Conservation (phyloP, 2,113 vertebrate genomes). For the Callaeas wilsoni region DNA sequence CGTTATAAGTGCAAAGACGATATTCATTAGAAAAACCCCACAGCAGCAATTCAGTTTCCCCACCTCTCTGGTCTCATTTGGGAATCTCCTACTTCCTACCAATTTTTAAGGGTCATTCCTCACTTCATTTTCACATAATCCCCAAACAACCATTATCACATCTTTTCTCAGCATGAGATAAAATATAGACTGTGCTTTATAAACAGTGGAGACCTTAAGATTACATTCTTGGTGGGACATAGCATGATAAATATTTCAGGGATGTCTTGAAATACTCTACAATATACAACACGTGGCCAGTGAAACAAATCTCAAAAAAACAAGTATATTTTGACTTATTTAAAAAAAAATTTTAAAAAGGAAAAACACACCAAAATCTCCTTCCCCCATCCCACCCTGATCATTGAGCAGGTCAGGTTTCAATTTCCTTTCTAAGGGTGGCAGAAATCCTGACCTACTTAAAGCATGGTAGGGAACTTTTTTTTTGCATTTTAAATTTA, state of each 20-base stretch:
- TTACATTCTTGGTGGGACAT: slow-evolving; percentile 39
- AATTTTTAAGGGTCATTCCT: slow-evolving; percentile 59
- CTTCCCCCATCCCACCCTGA: neutral
- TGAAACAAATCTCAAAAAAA: neutral
- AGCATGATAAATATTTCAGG: neutral
- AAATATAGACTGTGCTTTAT: slow-evolving; percentile 48
- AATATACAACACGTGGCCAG: neutral
- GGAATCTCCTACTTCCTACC: slow-evolving; percentile 19
- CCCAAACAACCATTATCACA: slow-evolving; percentile 51
- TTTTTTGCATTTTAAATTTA: neutral
- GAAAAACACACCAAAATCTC: neutral
- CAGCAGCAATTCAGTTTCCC: neutral
- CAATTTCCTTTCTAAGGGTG: neutral
- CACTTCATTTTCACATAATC: slow-evolving; percentile 62
- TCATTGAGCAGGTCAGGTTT: neutral
- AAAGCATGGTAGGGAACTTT: neutral
- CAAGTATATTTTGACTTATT: neutral
- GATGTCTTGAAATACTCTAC: neutral
- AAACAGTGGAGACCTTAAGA: slow-evolving; percentile 59
- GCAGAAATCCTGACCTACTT: neutral
- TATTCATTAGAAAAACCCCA: neutral
- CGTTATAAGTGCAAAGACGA: neutral
- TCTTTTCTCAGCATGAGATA: slow-evolving; percentile 57
- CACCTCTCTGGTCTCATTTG: neutral
- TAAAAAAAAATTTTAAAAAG: neutral